These are phyloP conservation scores for Candidula unifasciata DNA, from an alignment of 2,888 invertebrate species.

Conservation along the genomic window DNA sequence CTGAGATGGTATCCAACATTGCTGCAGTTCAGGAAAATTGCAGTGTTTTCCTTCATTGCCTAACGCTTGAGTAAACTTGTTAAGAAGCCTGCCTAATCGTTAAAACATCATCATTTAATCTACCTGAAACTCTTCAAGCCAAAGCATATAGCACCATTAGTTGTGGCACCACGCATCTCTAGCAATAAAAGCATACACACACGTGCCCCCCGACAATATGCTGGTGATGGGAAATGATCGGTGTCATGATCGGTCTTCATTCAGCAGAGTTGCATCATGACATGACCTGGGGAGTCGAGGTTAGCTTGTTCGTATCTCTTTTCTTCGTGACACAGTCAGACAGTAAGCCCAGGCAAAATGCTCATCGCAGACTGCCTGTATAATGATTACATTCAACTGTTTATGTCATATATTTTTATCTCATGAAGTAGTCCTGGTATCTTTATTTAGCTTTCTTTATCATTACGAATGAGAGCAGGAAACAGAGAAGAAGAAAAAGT, in stretches of 20 bases:
- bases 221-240: neutral
- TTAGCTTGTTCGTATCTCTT: neutral
- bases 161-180: neutral
- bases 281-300: neutral
- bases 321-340: neutral
- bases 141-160: slow-evolving; percentile 5
- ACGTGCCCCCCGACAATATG: neutral
- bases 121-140: neutral
- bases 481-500: too few relatives aligned
- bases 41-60: slow-evolving; percentile 9
- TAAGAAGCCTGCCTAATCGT: slow-evolving; percentile 1
- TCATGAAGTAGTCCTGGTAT: too few relatives aligned
- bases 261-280: neutral
- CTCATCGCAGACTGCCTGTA: too few relatives aligned
- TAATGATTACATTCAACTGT: too few relatives aligned
- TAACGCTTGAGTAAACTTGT: slow-evolving; percentile 24
- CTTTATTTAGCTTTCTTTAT: neutral
- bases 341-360: neutral
- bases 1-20: neutral
- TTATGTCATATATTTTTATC: too few relatives aligned
- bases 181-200: neutral
- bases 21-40: neutral
- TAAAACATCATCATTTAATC: slow-evolving; percentile 1
- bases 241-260: neutral
- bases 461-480: too few relatives aligned